A percentile compares a stretch with the other conserved stretches of the same genome.
phyloP scores from a whole-genome alignment of 2,797 vertebrate species.

The Tinamus major region DNA sequence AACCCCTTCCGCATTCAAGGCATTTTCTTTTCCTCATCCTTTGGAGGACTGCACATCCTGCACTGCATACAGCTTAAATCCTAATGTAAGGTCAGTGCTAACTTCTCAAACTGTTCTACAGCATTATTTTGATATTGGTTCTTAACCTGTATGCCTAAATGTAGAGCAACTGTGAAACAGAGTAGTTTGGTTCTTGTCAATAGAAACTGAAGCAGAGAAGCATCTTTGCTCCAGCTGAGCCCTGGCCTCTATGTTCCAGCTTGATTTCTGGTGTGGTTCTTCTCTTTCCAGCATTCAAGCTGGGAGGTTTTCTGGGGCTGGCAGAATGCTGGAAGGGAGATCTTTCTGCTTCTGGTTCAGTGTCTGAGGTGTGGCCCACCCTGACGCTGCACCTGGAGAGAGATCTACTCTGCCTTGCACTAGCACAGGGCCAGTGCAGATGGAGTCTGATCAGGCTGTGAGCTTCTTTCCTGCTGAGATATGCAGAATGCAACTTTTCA shows the following conservation, averaged over 20 bases:
- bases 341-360: neutral
- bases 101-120: neutral
- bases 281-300: neutral
- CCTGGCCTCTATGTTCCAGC: neutral
- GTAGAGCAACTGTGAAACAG: neutral
- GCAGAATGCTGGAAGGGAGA: neutral
- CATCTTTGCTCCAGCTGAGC: neutral
- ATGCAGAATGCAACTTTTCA: neutral
- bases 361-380: neutral
- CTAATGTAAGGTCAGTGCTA: neutral
- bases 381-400: neutral
- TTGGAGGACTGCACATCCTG: neutral
- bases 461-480: neutral
- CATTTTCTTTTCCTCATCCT: constrained; percentile 11
- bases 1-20: neutral
- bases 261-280: fast-evolving
- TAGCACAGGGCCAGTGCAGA: neutral
- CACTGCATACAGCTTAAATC: neutral
- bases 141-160: neutral
- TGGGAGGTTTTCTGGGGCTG: neutral
- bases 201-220: neutral
- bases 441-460: neutral
- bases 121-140: neutral
- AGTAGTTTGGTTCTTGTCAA: neutral
- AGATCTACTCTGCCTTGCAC: neutral